phyloP scores from a whole-genome alignment of 2,113 vertebrate species.

The Scortum barcoo region DNA sequence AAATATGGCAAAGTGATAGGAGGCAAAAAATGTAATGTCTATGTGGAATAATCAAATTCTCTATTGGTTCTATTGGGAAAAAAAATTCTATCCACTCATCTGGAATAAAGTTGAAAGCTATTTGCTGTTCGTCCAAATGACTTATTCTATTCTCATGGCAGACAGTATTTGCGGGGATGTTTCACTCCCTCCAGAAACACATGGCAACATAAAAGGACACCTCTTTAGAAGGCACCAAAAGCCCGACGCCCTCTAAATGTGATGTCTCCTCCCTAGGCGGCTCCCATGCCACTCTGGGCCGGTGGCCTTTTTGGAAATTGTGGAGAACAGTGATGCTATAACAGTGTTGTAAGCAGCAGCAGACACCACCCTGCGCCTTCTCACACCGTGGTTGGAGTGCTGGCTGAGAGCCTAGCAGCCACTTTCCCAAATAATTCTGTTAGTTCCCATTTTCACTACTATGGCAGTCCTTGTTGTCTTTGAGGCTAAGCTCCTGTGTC shows the following conservation, averaged over 20 bases:
- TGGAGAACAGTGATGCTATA: constrained; percentile 29
- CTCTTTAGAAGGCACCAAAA: not conserved
- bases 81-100: not conserved
- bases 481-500: constrained; percentile 63
- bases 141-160: not conserved
- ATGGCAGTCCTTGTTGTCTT: constrained; percentile 67
- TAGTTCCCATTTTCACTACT: constrained; percentile 69
- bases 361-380: constrained; percentile 49
- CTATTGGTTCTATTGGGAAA: not conserved
- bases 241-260: constrained; percentile 32
- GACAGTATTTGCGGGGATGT: not conserved
- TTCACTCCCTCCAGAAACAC: not conserved
- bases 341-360: constrained; percentile 37
- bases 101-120: not conserved
- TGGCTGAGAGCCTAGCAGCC: constrained; percentile 77
- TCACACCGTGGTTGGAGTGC: constrained; percentile 47
- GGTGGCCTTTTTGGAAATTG: constrained; percentile 36
- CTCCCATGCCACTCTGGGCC: not conserved
- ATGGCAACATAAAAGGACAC: not conserved
- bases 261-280: constrained; percentile 13
- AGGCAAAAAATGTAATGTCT: not conserved
- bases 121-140: not conserved
- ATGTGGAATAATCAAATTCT: not conserved
- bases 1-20: constrained; percentile 5
- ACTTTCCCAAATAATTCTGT: constrained; percentile 80